A percentile compares a stretch with the other conserved stretches of the same genome.
These are phyloP conservation scores for Tenrec ecaudatus DNA, from an alignment of 2,113 vertebrate genomes.

Conservation along the genomic window DNA sequence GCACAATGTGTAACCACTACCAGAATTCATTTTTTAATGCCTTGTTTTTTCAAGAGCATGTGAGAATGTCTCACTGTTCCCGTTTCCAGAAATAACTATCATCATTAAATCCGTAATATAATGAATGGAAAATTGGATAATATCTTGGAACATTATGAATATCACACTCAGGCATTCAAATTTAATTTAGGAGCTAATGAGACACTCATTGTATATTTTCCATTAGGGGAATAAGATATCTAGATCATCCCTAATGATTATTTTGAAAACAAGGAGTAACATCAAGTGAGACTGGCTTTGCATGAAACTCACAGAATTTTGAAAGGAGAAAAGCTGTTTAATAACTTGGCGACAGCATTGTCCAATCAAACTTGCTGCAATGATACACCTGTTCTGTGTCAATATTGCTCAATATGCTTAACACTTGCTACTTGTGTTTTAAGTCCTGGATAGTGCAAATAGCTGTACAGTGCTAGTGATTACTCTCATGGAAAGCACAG, in stretches of 20 bases:
- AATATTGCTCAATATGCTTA: not conserved
- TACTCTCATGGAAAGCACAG: not conserved
- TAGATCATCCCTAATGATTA: not conserved
- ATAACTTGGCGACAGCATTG: not conserved
- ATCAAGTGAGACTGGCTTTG: not conserved
- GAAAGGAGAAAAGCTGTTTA: not conserved
- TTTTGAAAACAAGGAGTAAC: not conserved
- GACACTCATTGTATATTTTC: slow-evolving; percentile 10
- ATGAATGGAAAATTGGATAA: not conserved
- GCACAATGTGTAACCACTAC: no score
- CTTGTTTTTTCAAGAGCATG: not conserved
- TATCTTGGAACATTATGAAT: not conserved
- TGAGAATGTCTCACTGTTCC: not conserved
- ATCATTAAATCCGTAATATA: not conserved
- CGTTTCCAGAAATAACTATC: not conserved
- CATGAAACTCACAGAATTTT: not conserved
- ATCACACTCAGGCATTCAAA: not conserved
- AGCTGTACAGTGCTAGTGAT: not conserved
- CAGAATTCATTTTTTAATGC: not conserved
- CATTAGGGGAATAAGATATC: slow-evolving; percentile 7
- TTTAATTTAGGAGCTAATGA: slow-evolving; percentile 48
- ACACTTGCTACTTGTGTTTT: not conserved
- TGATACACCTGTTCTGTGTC: not conserved
- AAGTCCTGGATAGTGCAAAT: slow-evolving; percentile 1
- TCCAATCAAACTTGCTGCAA: not conserved